Evolutionary conservation across 2,113 vertebrate species (phyloP).

Genomic region (Brachirus orientalis): DNA sequence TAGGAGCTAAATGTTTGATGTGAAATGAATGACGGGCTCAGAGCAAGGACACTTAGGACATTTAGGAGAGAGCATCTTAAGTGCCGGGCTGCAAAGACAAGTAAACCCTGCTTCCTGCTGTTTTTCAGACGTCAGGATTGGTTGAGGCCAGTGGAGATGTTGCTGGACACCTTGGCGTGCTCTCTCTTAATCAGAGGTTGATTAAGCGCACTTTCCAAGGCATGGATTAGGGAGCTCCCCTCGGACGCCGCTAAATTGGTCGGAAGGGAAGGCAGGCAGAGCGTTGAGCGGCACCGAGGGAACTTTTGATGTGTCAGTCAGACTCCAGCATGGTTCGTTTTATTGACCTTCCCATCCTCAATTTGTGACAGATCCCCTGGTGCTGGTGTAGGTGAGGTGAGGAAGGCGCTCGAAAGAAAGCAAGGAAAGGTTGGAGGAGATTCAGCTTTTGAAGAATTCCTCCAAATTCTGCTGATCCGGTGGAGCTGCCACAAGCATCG

Average conservation of each 20-base stretch:
- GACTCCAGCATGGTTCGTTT: conserved; percentile 61
- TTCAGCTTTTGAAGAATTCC: conserved; percentile 64
- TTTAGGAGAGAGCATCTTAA: conserved; percentile 16
- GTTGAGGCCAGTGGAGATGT: conserved; percentile 33
- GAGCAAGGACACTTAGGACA: conserved; percentile 19
- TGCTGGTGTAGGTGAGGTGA: conserved; percentile 34
- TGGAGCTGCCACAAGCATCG: conserved; percentile 44
- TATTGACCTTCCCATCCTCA: conserved; percentile 58
- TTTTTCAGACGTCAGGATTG: conserved; percentile 34
- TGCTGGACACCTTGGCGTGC: conserved; percentile 55
- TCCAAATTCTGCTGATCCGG: conserved; percentile 63
- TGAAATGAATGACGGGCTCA: conserved; percentile 43
- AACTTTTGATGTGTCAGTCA: conserved; percentile 63
- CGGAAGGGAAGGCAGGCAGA: conserved; percentile 65
- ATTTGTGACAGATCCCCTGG: conserved; percentile 70
- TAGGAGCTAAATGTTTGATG: conserved; percentile 56
- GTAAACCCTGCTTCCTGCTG: conserved; percentile 34
- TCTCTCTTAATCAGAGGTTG: conserved; percentile 68
- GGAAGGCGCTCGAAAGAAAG: conserved; percentile 11
- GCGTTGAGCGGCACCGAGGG: conserved; percentile 22
- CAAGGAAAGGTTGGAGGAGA: conserved; percentile 43
- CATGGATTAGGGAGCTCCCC: conserved; percentile 75
- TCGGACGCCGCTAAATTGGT: conserved; percentile 64
- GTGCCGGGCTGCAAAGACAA: conserved; percentile 10
- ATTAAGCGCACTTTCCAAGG: conserved; percentile 64